Evolutionary conservation across 2,113 vertebrate genomes (phyloP).

Genomic region (Forbesichthys agassizii): DNA sequence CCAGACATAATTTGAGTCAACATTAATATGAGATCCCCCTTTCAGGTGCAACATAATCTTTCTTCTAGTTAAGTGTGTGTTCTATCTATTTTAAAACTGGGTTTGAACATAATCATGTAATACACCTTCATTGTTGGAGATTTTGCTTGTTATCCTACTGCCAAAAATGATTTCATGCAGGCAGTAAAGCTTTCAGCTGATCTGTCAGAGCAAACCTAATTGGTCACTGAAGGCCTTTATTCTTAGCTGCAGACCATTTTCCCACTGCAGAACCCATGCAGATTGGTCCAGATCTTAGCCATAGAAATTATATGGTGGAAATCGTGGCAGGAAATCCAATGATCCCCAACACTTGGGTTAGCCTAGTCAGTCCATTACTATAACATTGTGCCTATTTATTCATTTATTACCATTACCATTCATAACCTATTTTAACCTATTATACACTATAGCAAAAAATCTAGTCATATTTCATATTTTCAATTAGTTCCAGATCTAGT

Average conservation of each 20-base stretch:
- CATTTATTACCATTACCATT: not conserved
- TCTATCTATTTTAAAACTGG: too few species aligned
- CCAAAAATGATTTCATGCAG: too few species aligned
- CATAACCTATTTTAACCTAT: not conserved
- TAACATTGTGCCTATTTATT: conserved; percentile 15
- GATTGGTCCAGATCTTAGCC: too few species aligned
- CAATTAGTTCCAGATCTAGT: not conserved
- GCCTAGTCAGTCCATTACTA: conserved; percentile 55
- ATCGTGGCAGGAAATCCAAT: too few species aligned
- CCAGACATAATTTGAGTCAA: too few species aligned
- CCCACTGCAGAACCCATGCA: conserved; percentile 3
- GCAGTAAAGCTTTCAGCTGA: conserved; percentile 2
- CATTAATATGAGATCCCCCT: too few species aligned
- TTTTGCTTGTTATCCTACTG: too few species aligned
- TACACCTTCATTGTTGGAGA: too few species aligned
- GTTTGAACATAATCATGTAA: too few species aligned
- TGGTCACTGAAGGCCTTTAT: conserved; percentile 21
- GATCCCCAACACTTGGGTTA: conserved; percentile 18
- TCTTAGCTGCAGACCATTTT: conserved; percentile 22
- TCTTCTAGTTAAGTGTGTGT: too few species aligned
- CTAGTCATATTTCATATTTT: not conserved
- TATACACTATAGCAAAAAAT: not conserved
- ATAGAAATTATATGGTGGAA: too few species aligned
- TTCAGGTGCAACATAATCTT: too few species aligned
- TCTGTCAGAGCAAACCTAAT: conserved; percentile 18